Percentiles rank a stretch among this genome's conserved stretches.
These are phyloP conservation scores for Allygus modestus DNA, from an alignment of 2,888 invertebrate genomes.

Conservation along the genomic window DNA sequence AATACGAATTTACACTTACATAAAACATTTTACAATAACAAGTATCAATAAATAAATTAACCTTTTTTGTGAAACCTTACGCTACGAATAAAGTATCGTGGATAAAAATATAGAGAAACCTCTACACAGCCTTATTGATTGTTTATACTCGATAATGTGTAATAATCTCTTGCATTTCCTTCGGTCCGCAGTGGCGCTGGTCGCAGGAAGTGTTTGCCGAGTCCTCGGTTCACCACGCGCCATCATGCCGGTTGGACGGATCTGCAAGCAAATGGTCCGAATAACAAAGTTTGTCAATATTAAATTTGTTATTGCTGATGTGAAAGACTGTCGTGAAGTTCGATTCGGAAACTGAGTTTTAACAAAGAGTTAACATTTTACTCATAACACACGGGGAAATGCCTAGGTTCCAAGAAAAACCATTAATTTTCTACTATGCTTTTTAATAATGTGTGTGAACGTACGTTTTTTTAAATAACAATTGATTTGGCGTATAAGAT, in stretches of 20 bases:
- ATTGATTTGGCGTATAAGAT: no score
- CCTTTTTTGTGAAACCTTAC: background rate
- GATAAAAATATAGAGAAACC: conserved; percentile 27
- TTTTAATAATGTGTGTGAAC: no score
- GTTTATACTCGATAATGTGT: background rate
- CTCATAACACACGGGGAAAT: no score
- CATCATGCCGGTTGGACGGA: background rate
- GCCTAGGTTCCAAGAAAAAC: no score
- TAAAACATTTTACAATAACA: background rate
- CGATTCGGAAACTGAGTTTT: no score
- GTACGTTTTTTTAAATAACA: no score
- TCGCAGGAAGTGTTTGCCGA: background rate
- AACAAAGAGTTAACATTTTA: no score
- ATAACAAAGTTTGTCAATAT: no score
- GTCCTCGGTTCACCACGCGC: background rate
- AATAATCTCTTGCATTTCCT: background rate
- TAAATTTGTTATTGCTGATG: no score
- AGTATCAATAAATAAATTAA: conserved; percentile 15
- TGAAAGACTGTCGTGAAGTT: no score
- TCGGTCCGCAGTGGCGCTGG: background rate
- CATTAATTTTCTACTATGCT: no score
- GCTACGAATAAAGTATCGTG: background rate
- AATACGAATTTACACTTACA: conserved; percentile 11
- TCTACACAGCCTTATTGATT: conserved; percentile 49
- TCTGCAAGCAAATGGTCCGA: conserved; percentile 24